phyloP scores from a whole-genome alignment of 2,888 invertebrate genomes.

The Hirtodrosophila trivittata region DNA sequence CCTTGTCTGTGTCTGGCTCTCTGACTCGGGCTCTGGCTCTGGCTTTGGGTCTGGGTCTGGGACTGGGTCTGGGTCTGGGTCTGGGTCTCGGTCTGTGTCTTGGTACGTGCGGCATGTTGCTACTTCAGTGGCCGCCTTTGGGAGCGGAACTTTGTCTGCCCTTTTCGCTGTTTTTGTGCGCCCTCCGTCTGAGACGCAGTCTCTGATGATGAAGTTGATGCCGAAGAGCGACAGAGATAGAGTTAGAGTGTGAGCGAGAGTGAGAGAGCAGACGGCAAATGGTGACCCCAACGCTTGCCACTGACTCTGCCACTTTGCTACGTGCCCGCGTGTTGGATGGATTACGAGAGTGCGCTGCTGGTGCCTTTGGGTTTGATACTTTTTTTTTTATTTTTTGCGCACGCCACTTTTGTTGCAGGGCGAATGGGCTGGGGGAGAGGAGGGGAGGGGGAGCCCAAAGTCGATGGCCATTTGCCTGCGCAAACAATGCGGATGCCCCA shows the following conservation, averaged over 20 bases:
- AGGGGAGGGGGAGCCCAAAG: conserved; percentile 1
- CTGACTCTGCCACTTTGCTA: conserved; percentile 39
- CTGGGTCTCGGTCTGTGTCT: conserved; percentile 34
- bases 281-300: conserved; percentile 50
- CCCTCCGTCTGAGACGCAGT: conserved; percentile 6
- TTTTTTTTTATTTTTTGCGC: conserved; percentile 3
- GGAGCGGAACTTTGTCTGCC: conserved; percentile 52
- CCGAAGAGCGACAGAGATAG: not conserved
- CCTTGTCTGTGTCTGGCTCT: conserved; percentile 24
- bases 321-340: conserved; percentile 52
- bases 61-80: conserved; percentile 26
- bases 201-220: conserved; percentile 31
- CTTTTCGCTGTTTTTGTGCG: conserved; percentile 33
- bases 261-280: conserved; percentile 18
- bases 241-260: not conserved
- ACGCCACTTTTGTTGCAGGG: conserved; percentile 4
- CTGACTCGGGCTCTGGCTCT: conserved; percentile 9
- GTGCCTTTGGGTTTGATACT: conserved; percentile 11
- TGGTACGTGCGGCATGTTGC: conserved; percentile 68
- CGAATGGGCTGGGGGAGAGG: not conserved
- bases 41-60: conserved; percentile 1
- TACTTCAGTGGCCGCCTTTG: conserved; percentile 44
- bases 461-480: conserved; percentile 45
- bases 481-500: conserved; percentile 65
- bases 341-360: conserved; percentile 30